Evolutionary conservation across 2,797 vertebrate species (phyloP).

Genomic region (Bradypodion pumilum): DNA sequence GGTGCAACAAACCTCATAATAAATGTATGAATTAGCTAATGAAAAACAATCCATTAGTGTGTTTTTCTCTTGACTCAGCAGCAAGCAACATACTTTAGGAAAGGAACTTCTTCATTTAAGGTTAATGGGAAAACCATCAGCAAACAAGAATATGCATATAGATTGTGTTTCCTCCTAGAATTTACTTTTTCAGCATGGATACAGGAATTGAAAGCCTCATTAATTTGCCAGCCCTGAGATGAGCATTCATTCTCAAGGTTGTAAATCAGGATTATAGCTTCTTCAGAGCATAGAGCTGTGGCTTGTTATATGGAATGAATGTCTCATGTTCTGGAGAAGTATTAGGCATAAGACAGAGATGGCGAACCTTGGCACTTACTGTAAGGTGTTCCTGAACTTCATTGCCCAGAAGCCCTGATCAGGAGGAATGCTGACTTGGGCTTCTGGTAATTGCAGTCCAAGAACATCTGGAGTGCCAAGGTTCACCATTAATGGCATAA

Average conservation of each 20-base stretch:
- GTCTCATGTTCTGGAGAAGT: background rate
- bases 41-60: background rate
- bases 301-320: background rate
- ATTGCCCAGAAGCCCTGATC: no score
- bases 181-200: background rate
- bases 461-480: no score
- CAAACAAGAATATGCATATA: background rate
- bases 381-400: no score
- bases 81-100: background rate
- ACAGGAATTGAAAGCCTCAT: background rate
- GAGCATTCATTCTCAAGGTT: background rate
- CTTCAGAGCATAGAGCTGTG: background rate
- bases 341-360: background rate
- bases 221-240: background rate
- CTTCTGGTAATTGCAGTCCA: no score
- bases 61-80: background rate
- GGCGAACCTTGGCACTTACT: no score
- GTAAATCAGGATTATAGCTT: rapidly evolving
- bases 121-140: background rate
- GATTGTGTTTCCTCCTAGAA: background rate
- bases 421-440: no score
- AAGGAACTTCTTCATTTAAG: background rate
- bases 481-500: no score
- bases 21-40: conserved; percentile 9
- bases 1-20: background rate